Conservation (phyloP, 2,888 invertebrate genomes). For the Plagiodera versicolora region DNA sequence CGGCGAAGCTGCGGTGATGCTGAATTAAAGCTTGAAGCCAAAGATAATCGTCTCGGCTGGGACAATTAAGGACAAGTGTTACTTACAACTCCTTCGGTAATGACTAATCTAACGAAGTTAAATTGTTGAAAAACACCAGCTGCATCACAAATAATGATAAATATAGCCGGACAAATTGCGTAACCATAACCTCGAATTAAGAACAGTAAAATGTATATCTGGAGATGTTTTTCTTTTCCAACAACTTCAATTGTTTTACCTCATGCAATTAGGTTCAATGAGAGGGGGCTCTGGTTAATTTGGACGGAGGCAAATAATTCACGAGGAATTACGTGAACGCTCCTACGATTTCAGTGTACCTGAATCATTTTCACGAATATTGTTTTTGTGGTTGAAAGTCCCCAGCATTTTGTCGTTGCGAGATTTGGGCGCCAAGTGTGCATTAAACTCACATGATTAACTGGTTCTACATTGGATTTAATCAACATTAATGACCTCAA, state of each 20-base stretch:
- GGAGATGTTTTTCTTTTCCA: conserved; percentile 13
- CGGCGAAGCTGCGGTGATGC: conserved; percentile 37
- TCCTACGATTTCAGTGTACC: too few relatives aligned
- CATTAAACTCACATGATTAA: background rate
- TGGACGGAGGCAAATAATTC: background rate
- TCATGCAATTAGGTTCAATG: conserved; percentile 22
- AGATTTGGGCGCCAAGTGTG: background rate
- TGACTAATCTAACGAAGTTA: conserved; percentile 54
- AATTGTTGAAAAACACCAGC: conserved; percentile 56
- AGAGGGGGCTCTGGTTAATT: conserved; percentile 4
- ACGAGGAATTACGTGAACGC: background rate
- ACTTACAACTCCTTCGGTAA: conserved; percentile 52
- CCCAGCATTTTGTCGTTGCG: background rate
- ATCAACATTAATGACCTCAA: background rate
- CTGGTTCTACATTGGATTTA: background rate
- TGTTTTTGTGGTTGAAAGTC: too few relatives aligned
- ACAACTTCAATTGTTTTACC: conserved; percentile 22
- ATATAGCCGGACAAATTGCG: conserved; percentile 48
- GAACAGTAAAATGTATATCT: conserved; percentile 29
- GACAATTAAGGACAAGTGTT: conserved; percentile 56
- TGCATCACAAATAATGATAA: conserved; percentile 54
- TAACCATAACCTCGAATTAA: conserved; percentile 31
- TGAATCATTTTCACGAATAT: too few relatives aligned
- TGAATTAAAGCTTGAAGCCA: conserved; percentile 37
- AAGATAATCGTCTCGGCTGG: conserved; percentile 43